Conservation (phyloP, 2,797 vertebrate species). For the Pipistrellus nathusii region DNA sequence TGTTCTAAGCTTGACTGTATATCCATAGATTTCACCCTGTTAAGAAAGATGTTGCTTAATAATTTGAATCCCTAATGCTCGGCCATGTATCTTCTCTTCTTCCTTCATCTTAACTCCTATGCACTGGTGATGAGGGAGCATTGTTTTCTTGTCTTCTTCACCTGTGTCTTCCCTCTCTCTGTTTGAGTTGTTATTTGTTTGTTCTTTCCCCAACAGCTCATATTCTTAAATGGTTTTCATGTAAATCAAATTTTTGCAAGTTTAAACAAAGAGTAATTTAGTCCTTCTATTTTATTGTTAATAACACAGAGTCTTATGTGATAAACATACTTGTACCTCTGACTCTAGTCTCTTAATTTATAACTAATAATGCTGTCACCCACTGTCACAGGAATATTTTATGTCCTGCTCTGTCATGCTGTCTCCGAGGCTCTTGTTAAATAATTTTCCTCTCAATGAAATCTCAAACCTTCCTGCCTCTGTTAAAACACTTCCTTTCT, state of each 20-base stretch:
- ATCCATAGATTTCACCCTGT: neutral
- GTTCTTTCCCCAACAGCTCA: neutral
- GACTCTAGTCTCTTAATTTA: neutral
- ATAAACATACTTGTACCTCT: neutral
- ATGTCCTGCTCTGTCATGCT: neutral
- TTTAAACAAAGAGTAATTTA: neutral
- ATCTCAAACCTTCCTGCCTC: neutral
- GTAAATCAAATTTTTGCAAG: neutral
- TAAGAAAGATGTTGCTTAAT: neutral
- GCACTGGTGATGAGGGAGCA: neutral
- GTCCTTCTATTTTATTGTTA: conserved; percentile 14
- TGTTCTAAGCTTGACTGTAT: neutral
- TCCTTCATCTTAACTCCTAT: neutral
- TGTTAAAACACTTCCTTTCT: neutral
- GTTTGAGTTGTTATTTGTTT: neutral
- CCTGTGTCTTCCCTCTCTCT: neutral
- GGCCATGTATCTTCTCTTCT: neutral
- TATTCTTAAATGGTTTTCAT: neutral
- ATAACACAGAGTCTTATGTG: neutral
- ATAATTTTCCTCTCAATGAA: neutral
- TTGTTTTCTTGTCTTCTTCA: neutral
- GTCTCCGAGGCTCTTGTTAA: neutral
- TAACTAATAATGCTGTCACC: neutral
- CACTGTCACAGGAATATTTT: neutral
- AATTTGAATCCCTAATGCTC: neutral